Conservation (phyloP, 2,888 invertebrate species). For the Nomada flava region DNA sequence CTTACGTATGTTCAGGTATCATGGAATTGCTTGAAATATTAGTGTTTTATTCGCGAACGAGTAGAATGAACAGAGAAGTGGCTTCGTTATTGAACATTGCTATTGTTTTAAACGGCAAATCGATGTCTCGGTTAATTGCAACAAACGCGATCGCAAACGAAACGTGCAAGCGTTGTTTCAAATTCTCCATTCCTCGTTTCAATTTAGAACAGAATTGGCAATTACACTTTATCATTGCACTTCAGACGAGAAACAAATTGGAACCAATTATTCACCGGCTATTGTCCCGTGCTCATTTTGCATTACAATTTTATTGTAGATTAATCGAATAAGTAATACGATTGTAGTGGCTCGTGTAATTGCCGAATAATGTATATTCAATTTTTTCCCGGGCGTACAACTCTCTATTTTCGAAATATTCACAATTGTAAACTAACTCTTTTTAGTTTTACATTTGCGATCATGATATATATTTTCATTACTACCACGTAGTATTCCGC, state of each 20-base stretch:
- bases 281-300: not conserved
- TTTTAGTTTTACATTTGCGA: no score
- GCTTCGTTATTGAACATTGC: not conserved
- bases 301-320: not conserved
- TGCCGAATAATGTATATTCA: no score
- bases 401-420: no score
- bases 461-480: not conserved
- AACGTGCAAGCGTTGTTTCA: not conserved
- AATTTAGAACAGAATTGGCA: not conserved
- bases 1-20: no score
- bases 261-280: not conserved
- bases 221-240: not conserved
- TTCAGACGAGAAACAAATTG: conserved; percentile 2
- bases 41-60: not conserved
- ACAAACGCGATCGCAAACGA: conserved; percentile 1
- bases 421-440: no score
- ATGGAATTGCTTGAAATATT: not conserved
- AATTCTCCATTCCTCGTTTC: not conserved
- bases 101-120: conserved; percentile 1
- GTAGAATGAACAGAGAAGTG: not conserved
- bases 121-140: not conserved
- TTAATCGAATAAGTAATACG: no score
- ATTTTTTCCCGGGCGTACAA: no score
- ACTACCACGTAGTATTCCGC: not conserved
- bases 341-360: no score